Base-by-base conservation (phyloP, 2,113 vertebrate genomes). In the Neotragus moschatus region DNA sequence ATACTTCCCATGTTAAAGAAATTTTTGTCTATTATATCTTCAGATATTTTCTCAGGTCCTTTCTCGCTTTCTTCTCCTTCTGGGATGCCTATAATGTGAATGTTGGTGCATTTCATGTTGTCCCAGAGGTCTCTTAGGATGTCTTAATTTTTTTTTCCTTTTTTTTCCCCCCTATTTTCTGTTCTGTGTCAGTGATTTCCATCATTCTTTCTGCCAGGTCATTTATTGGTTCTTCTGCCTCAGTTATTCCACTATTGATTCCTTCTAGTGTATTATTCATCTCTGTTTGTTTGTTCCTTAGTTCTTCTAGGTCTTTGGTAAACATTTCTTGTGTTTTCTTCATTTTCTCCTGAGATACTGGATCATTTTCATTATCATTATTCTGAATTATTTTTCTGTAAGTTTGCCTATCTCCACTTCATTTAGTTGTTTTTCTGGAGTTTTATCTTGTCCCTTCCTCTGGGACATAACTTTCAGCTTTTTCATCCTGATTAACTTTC, bases 161-260 rank as follows among this genome's bases (percentile, higher is more conserved):
- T 58, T 13, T 61, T 63, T 30, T n/a, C 2, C 0, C 0, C 0
- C 30, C 30, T 8, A 63, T 63, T 63, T 63, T 63, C 61, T 63
- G 61, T 63, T 63, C 30, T 63, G 7, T 15, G 15, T 33, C 61
- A 63, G 61, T 63, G 30, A 63, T n/a, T 63, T 63, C 16, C 61
- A 63, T n/a, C 15, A 63, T 63, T 63, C 7, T n/a, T 63, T 63
- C 15, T n/a, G 7, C 61, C 33, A 63, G 16, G 33, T 63, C 30
- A 63, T 16, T 63, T 63, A 33, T 63, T 17, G 33, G 15, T 63
- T 63, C 30, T 63, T n/a, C 15, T 63, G 61, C 33, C 61, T 63
- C 61, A 63, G 61, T 63, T n/a, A 63, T n/a, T 63, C 33, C 30
- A n/a, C 33, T 63, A n/a, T n/a, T n/a, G 61, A n/a, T n/a, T 63